These are phyloP conservation scores for Gymnocypris eckloni DNA, from an alignment of 2,797 vertebrate species.

Conservation along the genomic window DNA sequence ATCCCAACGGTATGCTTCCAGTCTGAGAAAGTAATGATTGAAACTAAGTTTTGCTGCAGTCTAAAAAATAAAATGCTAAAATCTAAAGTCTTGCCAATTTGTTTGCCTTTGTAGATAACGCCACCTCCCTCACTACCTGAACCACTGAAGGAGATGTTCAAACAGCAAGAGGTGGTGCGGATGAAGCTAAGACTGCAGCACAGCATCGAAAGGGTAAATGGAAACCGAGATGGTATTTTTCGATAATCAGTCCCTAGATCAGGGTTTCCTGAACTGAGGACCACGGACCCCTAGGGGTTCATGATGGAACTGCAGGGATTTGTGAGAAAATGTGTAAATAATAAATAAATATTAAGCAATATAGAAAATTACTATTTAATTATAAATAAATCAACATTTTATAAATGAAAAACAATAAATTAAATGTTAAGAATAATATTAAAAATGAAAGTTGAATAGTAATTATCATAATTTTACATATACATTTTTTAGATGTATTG, in stretches of 20 bases:
- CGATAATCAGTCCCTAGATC: not conserved
- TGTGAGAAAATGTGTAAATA: not conserved
- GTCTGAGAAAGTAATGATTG: not conserved
- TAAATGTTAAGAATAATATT: no score
- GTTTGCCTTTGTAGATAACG: slow-evolving; percentile 84
- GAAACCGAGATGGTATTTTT: not conserved
- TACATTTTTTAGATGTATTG: not conserved
- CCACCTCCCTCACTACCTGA: slow-evolving; percentile 96
- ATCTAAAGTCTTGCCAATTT: not conserved
- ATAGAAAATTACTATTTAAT: not conserved
- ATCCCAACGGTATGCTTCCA: slow-evolving; percentile 93
- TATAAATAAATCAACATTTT: no score
- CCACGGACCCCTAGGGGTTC: not conserved
- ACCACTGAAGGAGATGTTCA: slow-evolving; percentile 97
- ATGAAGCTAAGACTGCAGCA: slow-evolving; percentile 98
- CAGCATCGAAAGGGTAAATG: slow-evolving; percentile 94
- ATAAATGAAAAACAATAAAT: no score
- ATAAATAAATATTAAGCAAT: not conserved
- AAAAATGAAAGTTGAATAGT: not conserved
- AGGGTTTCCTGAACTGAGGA: not conserved
- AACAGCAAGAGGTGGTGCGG: slow-evolving; percentile 95
- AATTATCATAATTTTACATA: not conserved
- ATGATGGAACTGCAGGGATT: not conserved
- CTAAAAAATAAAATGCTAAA: not conserved
- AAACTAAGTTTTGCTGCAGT: not conserved